Evolutionary conservation across 2,888 invertebrate species (phyloP), one percentile per base, ranked within the genome.

Genomic region (Mongoloraphidia duomilia): DNA sequence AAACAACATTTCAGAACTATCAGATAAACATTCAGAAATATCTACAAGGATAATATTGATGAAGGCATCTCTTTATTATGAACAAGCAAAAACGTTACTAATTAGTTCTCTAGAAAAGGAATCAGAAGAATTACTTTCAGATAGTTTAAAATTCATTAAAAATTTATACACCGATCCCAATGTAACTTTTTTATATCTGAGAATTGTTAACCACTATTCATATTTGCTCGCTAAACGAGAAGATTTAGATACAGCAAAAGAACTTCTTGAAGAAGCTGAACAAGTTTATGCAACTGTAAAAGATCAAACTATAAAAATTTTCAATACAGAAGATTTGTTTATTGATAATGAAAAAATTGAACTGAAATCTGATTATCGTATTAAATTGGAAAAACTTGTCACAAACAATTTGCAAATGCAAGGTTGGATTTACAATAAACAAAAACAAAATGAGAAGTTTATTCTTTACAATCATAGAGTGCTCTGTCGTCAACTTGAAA

Each of bases 391-490:
- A 54, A 74, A 74, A 57, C 63, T 79, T 3, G 69, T 75, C 36
- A 74, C 77, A 1, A 79, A 76, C 57, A 79, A 79, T 57, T 65
- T 77, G 47, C 77, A 78, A 57, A 78, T 79, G 76, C 68, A 78
- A 57, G 74, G 74, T 4, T 77, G 75, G 66, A 61, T 77, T 41
- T 76, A 76, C 55, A 75, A 75, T 49, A 75, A 75, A 59, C 58
- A 74, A 43, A 74, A 74, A 48, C 55, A 72, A 51, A 69, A 71
- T 8, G 67, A 73, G 34, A 70, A 72, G 53, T 77, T 75, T 55
- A 72, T 73, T 8, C 57, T 70, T 12, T 74, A 73, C 54, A 74
- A 74, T 56, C 79, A 79, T 55, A 70, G 70, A 45, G 74, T 74
- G 44, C 63, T 79, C 10, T 67, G 75, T 46, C 67, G 74, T 50